Conservation (phyloP, 2,888 invertebrate species). For the Xylota sylvarum region DNA sequence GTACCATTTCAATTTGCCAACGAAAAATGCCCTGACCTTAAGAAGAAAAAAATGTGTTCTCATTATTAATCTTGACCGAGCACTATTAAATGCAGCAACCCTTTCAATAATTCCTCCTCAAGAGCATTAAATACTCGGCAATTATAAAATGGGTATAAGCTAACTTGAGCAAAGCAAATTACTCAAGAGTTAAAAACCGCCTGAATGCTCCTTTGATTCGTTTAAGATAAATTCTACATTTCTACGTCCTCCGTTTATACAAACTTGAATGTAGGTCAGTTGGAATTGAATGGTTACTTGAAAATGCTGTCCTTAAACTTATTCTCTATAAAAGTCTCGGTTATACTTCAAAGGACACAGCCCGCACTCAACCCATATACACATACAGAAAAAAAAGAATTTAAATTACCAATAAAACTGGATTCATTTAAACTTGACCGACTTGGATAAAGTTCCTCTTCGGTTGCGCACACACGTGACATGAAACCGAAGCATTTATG, state of each 20-base stretch:
- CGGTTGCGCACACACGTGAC: not conserved
- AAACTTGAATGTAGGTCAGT: conserved; percentile 64
- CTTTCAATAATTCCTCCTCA: not conserved
- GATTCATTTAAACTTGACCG: not conserved
- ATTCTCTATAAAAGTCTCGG: conserved; percentile 8
- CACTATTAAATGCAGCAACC: not conserved
- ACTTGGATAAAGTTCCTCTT: not conserved
- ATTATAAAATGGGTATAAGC: conserved; percentile 34
- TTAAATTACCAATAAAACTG: conserved; percentile 5
- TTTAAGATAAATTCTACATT: conserved; percentile 49
- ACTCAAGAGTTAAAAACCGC: conserved; percentile 45
- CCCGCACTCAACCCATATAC: not conserved
- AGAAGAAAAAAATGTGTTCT: not conserved
- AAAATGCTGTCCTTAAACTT: conserved; percentile 42
- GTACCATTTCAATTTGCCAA: not conserved
- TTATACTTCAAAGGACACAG: not conserved
- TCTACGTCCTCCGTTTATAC: conserved; percentile 20
- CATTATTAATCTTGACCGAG: not conserved
- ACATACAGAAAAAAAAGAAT: not conserved
- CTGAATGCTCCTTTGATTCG: conserved; percentile 55
- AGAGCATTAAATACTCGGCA: not conserved
- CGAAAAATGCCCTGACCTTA: not conserved
- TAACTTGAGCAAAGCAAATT: conserved; percentile 43
- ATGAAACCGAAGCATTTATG: not conserved
- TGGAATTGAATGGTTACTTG: conserved; percentile 57